Conservation (phyloP, 2,113 vertebrate species). For the Thamnophis sirtalis region DNA sequence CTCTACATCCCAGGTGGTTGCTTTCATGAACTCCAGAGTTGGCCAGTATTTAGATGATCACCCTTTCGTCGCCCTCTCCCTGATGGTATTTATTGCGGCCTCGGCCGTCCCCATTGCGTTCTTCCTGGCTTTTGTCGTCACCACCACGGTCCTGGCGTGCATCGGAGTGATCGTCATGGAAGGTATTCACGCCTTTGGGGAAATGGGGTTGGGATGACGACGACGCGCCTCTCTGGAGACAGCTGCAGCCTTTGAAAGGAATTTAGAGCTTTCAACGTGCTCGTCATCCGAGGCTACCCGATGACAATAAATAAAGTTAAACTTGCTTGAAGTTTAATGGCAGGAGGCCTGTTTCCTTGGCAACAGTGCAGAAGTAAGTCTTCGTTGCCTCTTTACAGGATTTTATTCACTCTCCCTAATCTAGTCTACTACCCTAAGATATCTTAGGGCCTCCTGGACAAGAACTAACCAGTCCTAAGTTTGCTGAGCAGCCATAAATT, state of each 20-base stretch:
- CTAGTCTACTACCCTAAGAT: not conserved
- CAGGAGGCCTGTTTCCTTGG: not conserved
- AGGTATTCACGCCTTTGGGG: conserved; percentile 65
- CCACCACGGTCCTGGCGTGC: conserved; percentile 71
- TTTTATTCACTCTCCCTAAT: not conserved
- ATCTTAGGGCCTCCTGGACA: not conserved
- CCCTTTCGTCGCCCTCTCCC: conserved; percentile 74
- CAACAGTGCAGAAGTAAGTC: not conserved
- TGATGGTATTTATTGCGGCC: conserved; percentile 75
- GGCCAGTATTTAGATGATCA: conserved; percentile 80
- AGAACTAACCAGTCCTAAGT: not conserved
- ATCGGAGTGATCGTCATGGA: conserved; percentile 79
- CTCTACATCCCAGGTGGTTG: conserved; percentile 68
- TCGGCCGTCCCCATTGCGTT: conserved; percentile 77
- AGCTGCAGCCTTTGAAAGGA: not conserved
- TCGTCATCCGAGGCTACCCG: not conserved
- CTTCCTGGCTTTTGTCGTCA: conserved; percentile 77
- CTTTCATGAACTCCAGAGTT: conserved; percentile 74
- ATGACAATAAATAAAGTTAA: not conserved
- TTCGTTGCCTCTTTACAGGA: not conserved
- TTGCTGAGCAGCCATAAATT: not conserved
- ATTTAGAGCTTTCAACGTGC: not conserved
- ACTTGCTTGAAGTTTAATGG: not conserved
- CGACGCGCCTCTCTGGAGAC: not conserved
- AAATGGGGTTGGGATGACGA: not conserved